Percentiles rank a stretch among this genome's conserved stretches.
These are phyloP conservation scores for Leptopilina boulardi DNA, from an alignment of 1,140 invertebrate species.

Conservation along the genomic window DNA sequence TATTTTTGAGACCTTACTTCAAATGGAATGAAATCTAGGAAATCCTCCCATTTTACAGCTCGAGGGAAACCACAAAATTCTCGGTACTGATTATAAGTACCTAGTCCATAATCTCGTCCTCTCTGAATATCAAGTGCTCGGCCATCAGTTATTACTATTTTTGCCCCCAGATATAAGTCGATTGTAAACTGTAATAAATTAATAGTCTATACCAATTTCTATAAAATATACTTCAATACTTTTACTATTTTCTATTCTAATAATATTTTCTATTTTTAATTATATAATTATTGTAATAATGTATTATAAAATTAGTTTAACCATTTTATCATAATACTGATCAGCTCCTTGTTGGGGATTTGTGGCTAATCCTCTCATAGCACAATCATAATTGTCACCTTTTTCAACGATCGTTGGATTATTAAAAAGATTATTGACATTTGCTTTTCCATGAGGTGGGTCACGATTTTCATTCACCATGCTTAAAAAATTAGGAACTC, in stretches of 20 bases:
- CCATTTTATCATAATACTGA: constrained; percentile 83
- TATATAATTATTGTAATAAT: no score
- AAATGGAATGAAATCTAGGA: constrained; percentile 83
- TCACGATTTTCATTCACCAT: constrained; percentile 77
- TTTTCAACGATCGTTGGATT: constrained; percentile 82
- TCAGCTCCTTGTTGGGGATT: constrained; percentile 84
- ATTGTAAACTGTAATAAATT: background rate
- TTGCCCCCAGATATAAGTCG: background rate
- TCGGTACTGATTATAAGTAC: constrained; percentile 88
- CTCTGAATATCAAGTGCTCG: constrained; percentile 91
- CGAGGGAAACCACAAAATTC: constrained; percentile 86
- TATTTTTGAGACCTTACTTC: no score
- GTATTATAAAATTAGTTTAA: no score
- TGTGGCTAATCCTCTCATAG: constrained; percentile 83
- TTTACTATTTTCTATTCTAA: no score
- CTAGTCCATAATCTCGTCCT: constrained; percentile 92
- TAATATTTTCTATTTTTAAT: constrained; percentile 91
- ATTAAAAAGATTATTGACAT: constrained; percentile 87
- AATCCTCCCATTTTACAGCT: constrained; percentile 85
- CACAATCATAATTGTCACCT: constrained; percentile 82
- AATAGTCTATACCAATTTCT: no score
- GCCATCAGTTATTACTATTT: constrained; percentile 86
- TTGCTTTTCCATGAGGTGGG: constrained; percentile 72
- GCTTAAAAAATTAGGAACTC: constrained; percentile 46
- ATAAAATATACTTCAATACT: no score